Evolutionary conservation across 2,888 invertebrate genomes (phyloP).

Genomic region (Xanthia togata): DNA sequence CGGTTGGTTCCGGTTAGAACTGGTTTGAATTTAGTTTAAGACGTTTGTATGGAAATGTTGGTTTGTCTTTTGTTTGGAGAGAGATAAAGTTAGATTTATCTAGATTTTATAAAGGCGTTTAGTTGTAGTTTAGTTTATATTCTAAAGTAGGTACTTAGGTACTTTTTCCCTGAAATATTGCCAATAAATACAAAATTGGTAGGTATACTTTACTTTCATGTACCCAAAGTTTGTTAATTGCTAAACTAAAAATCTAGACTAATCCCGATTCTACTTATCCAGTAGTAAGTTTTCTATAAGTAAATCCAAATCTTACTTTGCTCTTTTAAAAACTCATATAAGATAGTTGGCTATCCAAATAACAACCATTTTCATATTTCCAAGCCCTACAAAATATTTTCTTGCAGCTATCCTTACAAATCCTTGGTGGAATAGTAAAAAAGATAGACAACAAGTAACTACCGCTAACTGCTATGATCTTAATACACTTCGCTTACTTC

Average conservation of each 20-base stretch:
- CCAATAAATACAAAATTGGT: background rate
- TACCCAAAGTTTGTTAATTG: background rate
- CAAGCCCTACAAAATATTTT: slow-evolving; percentile 24
- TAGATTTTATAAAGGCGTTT: slow-evolving; percentile 3
- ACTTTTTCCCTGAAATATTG: background rate
- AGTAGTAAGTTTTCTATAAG: background rate
- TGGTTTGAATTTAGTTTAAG: slow-evolving; percentile 40
- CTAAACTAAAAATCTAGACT: background rate
- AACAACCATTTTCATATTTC: slow-evolving; percentile 25
- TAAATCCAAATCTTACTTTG: background rate
- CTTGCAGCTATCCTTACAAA: slow-evolving; percentile 32
- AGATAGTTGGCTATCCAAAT: slow-evolving; percentile 3
- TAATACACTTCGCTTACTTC: slow-evolving; percentile 44
- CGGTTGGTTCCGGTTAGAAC: slow-evolving; percentile 54
- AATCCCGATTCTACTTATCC: background rate
- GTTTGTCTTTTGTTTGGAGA: slow-evolving; percentile 18
- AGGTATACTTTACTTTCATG: background rate
- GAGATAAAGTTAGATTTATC: background rate
- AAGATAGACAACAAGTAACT: slow-evolving; percentile 20
- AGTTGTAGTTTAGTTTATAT: background rate
- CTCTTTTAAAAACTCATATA: background rate
- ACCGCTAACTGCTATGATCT: slow-evolving; percentile 34
- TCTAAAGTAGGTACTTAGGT: background rate
- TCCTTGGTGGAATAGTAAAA: slow-evolving; percentile 38
- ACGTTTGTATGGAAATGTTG: slow-evolving; percentile 48